These are phyloP conservation scores for Augiades crinisus DNA, from an alignment of 2,888 invertebrate species.

Conservation along the genomic window DNA sequence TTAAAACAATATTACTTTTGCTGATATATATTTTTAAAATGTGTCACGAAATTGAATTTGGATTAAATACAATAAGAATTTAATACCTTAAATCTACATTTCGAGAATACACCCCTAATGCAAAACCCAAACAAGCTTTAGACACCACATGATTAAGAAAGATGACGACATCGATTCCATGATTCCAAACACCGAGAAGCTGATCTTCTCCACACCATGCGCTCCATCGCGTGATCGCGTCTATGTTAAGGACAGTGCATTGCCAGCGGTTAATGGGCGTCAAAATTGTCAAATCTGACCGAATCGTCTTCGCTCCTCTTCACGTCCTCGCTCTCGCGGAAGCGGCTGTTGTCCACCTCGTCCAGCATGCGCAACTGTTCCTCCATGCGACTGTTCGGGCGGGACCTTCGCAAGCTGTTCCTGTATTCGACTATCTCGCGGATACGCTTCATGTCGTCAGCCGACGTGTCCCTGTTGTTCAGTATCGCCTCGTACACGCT, in stretches of 20 bases:
- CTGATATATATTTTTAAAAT: too few relatives aligned
- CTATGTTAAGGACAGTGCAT: slow-evolving; percentile 37
- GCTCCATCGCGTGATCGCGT: slow-evolving; percentile 40
- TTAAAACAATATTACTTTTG: too few relatives aligned
- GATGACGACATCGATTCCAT: slow-evolving; percentile 18
- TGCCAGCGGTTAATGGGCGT: slow-evolving; percentile 39
- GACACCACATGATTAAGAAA: slow-evolving; percentile 33
- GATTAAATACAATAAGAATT: too few relatives aligned
- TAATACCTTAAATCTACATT: not conserved
- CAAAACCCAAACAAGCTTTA: too few relatives aligned
- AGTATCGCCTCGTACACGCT: slow-evolving; percentile 66
- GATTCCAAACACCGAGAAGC: slow-evolving; percentile 24
- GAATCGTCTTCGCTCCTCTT: slow-evolving; percentile 56
- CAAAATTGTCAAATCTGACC: slow-evolving; percentile 60
- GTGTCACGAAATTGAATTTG: too few relatives aligned
- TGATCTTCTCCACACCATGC: slow-evolving; percentile 38
- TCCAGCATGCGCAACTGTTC: slow-evolving; percentile 66
- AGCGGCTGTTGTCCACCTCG: slow-evolving; percentile 58
- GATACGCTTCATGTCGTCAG: slow-evolving; percentile 53
- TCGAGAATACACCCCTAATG: too few relatives aligned
- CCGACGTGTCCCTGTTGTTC: slow-evolving; percentile 51
- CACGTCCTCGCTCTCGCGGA: slow-evolving; percentile 61
- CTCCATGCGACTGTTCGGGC: slow-evolving; percentile 64
- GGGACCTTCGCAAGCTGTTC: slow-evolving; percentile 43
- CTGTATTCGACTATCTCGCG: slow-evolving; percentile 50